These are phyloP conservation scores for Leptodactylus fallax DNA, from an alignment of 2,797 vertebrate species.

Conservation along the genomic window DNA sequence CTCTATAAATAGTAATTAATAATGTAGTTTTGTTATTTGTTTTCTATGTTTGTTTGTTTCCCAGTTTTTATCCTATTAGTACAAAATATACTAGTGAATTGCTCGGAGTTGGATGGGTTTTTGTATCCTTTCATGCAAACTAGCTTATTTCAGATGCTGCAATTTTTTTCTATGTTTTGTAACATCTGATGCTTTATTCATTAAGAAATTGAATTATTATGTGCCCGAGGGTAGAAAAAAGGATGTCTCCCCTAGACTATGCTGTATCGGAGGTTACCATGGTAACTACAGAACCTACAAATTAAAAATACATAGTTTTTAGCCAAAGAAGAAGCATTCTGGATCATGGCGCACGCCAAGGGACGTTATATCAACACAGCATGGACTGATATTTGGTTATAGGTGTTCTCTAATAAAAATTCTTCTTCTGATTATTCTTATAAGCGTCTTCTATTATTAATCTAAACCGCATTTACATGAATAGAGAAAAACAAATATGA, in stretches of 20 bases:
- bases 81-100: not conserved
- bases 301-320: constrained; percentile 33
- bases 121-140: constrained; percentile 6
- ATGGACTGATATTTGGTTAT: constrained; percentile 20
- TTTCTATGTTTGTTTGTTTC: not conserved
- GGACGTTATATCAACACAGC: not conserved
- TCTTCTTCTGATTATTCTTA: not conserved
- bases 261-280: constrained; percentile 19
- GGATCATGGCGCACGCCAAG: not conserved
- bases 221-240: constrained; percentile 26
- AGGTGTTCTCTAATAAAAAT: not conserved
- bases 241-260: constrained; percentile 1
- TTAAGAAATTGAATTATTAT: constrained; percentile 46
- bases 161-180: constrained; percentile 11
- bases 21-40: not conserved
- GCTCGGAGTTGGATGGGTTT: not conserved
- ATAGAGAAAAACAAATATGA: constrained; percentile 1
- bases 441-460: constrained; percentile 16
- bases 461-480: not conserved
- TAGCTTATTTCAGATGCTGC: not conserved
- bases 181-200: constrained; percentile 40
- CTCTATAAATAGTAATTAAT: not conserved
- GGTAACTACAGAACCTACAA: constrained; percentile 31
- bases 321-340: constrained; percentile 25
- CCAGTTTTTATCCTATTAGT: not conserved